Conservation (phyloP, 2,797 vertebrate genomes). For the Meriones psammophilus region DNA sequence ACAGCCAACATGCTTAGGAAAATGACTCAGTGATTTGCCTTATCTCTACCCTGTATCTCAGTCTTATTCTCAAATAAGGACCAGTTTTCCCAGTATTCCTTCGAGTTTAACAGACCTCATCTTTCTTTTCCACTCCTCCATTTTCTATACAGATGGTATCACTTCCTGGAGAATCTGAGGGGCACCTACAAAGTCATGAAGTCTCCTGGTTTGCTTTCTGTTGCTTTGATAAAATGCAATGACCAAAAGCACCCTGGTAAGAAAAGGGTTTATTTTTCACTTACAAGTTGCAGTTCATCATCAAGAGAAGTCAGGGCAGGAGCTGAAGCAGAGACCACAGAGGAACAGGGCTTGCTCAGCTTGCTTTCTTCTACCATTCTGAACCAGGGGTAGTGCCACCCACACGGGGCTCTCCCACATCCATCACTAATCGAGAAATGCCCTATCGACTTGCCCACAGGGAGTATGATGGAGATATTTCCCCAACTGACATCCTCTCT, state of each 20-base stretch:
- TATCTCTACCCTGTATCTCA: conserved; percentile 59
- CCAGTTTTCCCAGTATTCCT: conserved; percentile 60
- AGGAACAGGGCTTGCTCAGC: background rate
- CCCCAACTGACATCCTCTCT: background rate
- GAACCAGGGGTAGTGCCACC: too few relatives aligned
- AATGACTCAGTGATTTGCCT: conserved; percentile 64
- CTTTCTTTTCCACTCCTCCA: conserved; percentile 51
- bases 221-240: background rate
- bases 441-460: background rate
- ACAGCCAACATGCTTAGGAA: conserved; percentile 73
- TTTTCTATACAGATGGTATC: conserved; percentile 52
- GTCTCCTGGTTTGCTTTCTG: background rate
- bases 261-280: background rate
- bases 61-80: conserved; percentile 60
- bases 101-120: conserved; percentile 63
- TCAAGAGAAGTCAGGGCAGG: background rate
- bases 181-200: background rate
- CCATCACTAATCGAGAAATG: background rate
- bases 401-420: background rate
- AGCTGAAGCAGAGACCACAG: background rate
- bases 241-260: background rate
- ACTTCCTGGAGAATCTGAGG: conserved; percentile 1
- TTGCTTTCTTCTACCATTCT: background rate
- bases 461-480: background rate
- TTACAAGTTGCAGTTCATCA: background rate